Conservation (phyloP, 2,113 vertebrate species). For the Erythrolamprus reginae region DNA sequence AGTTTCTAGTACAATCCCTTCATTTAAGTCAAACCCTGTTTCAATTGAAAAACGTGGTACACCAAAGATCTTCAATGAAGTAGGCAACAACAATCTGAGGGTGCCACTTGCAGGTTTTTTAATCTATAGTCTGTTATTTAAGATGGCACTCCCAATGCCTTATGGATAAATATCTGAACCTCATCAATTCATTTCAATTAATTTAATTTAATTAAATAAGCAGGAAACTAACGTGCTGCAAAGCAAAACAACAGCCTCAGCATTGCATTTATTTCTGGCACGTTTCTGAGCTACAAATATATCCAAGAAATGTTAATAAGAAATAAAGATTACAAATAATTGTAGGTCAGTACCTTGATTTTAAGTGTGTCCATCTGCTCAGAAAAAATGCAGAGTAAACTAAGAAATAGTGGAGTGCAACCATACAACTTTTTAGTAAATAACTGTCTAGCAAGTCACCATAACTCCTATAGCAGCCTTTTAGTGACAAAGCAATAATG, state of each 20-base stretch:
- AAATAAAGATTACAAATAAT: not conserved
- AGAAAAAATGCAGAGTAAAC: not conserved
- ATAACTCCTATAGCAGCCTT: not conserved
- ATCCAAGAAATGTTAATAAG: not conserved
- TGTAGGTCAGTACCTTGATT: not conserved
- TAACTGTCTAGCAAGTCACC: not conserved
- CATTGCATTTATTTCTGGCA: not conserved
- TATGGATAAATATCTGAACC: not conserved
- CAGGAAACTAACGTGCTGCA: not conserved
- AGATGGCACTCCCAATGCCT: not conserved
- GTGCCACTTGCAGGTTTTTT: not conserved
- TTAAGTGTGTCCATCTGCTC: not conserved
- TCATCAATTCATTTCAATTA: not conserved
- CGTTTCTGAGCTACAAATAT: not conserved
- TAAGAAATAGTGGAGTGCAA: not conserved
- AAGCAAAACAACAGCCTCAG: not conserved
- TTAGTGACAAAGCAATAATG: not conserved
- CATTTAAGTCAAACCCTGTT: not conserved
- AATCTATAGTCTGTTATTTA: not conserved
- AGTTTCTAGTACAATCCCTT: too few relatives aligned
- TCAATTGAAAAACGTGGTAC: not conserved
- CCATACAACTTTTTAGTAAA: not conserved
- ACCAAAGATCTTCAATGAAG: not conserved
- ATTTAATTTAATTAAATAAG: not conserved
- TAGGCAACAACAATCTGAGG: not conserved